These are phyloP conservation scores for Gadopsis bispinosus DNA, from an alignment of 2,797 vertebrate genomes.

Conservation along the genomic window DNA sequence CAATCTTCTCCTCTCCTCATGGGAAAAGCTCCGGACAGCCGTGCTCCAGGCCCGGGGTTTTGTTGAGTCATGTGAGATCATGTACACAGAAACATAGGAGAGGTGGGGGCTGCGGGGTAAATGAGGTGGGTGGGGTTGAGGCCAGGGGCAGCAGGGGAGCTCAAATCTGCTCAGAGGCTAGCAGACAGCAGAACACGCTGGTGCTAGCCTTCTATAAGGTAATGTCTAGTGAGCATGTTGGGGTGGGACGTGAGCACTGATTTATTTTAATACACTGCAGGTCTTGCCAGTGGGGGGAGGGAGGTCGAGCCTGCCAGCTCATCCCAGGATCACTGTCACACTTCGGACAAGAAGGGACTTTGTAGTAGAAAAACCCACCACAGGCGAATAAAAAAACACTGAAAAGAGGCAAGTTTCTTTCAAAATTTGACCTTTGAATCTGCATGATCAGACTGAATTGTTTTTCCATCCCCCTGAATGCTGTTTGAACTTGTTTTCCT, in stretches of 20 bases:
- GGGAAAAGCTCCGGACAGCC: slow-evolving; percentile 88
- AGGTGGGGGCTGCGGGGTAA: slow-evolving; percentile 62
- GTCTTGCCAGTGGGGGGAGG: slow-evolving; percentile 66
- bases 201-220: slow-evolving; percentile 95
- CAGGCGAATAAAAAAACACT: slow-evolving; percentile 63
- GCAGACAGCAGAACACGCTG: slow-evolving; percentile 87
- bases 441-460: slow-evolving; percentile 69
- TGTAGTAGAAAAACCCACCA: slow-evolving; percentile 67
- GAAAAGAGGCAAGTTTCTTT: slow-evolving; percentile 79
- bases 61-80: slow-evolving; percentile 99
- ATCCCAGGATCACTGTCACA: slow-evolving; percentile 70
- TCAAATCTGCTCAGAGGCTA: slow-evolving; percentile 86
- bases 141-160: slow-evolving; percentile 48
- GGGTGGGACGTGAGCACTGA: slow-evolving; percentile 86
- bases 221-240: slow-evolving; percentile 91
- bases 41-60: slow-evolving; percentile 87
- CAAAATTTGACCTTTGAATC: slow-evolving; percentile 67
- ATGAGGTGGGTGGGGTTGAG: slow-evolving; percentile 72
- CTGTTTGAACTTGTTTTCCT: slow-evolving; percentile 34
- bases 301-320: slow-evolving; percentile 52
- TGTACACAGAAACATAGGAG: slow-evolving; percentile 89
- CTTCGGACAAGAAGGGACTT: slow-evolving; percentile 65
- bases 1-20: slow-evolving; percentile 85
- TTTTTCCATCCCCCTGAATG: slow-evolving; percentile 30
- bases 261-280: slow-evolving; percentile 88